Evolutionary conservation across 1,140 invertebrate genomes (phyloP).

Genomic region (Neodiprion virginianus): DNA sequence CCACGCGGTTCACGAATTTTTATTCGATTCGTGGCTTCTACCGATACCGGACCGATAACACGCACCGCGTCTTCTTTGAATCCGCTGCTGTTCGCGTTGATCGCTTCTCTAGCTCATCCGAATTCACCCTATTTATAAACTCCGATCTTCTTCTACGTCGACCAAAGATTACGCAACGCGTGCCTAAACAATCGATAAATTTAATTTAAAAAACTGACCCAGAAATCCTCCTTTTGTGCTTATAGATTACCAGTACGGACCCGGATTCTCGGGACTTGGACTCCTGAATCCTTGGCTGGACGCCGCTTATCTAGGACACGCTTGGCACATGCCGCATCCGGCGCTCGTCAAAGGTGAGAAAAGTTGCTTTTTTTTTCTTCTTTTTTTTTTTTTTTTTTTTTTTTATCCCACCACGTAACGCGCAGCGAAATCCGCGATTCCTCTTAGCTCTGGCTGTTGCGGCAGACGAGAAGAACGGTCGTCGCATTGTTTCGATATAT

Average conservation of each 20-base stretch:
- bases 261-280: slow-evolving; percentile 66
- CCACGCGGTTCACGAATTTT: no score
- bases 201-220: slow-evolving; percentile 8
- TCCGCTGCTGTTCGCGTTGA: no score
- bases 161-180: no score
- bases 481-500: not conserved
- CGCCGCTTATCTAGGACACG: slow-evolving; percentile 75
- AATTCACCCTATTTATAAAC: no score
- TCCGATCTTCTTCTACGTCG: no score
- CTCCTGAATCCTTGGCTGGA: slow-evolving; percentile 80
- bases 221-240: slow-evolving; percentile 49
- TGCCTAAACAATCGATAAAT: slow-evolving; percentile 10
- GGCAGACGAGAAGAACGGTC: no score
- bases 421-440: no score
- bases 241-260: slow-evolving; percentile 72
- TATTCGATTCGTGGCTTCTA: no score
- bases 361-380: not conserved
- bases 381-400: not conserved
- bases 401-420: not conserved
- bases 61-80: no score
- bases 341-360: slow-evolving; percentile 68
- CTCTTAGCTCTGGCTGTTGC: not conserved
- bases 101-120: no score
- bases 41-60: no score
- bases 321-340: slow-evolving; percentile 74